Base-by-base conservation (phyloP, 2,888 invertebrate species). In the Polia nebulosa region DNA sequence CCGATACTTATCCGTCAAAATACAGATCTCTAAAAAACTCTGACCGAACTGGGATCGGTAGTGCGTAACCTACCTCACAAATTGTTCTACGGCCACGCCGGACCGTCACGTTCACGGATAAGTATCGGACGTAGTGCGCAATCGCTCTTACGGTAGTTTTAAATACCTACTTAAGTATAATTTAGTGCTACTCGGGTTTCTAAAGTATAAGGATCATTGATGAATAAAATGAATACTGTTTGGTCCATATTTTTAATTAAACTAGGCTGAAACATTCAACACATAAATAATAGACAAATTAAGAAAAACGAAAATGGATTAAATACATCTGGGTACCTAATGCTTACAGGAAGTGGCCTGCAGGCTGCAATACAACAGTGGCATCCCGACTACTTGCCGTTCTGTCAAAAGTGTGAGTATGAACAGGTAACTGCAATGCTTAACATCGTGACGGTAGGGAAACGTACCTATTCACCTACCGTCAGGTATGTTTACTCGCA, bases 191-290 rank as follows among this genome's bases (percentile, higher is more conserved):
- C n/a, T n/a, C n/a, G n/a, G n/a, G n/a, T n/a, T n/a, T n/a, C n/a
- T n/a, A n/a, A n/a, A n/a, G n/a, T n/a, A n/a, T n/a, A n/a, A n/a
- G n/a, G n/a, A n/a, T n/a, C n/a, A n/a, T 6, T 41, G 11, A 47
- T 17, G 17, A 32, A 63, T 44, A 62, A 58, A 62, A 45, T n/a
- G 4, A 22, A 56, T 13, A 32, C 13, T n/a, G 8, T 32, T 52
- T 52, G 34, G 32, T 32, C n/a, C 57, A 59, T 59, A 51, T n/a
- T 59, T 51, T 59, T n/a, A 52, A 59, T 51, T 59, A 34, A 59
- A 59, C 53, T 25, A 13, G n/a, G n/a, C n/a, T n/a, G n/a, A 59
- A 59, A 59, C 32, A 59, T 15, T 34, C 32, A 52, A 34, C 53
- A 59, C n/a, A 22, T 25, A 34, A n/a, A 27, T 36, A 51, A 34